Conservation (phyloP, 2,888 invertebrate species). For the Hypercompe scribonia region DNA sequence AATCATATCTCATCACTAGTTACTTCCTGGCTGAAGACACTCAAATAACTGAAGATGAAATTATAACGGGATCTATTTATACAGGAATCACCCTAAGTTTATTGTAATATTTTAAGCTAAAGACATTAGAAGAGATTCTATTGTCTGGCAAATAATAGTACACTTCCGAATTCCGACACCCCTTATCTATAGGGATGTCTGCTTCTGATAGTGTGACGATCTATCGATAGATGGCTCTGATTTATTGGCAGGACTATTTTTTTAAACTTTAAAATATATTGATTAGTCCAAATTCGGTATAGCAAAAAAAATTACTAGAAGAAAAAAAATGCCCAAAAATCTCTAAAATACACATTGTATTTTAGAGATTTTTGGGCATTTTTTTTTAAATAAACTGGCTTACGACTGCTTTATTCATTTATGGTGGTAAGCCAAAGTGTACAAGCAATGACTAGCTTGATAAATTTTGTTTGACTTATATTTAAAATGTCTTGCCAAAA, state of each 20-base stretch:
- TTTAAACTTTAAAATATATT: background rate
- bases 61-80: slow-evolving; percentile 72
- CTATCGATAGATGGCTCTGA: slow-evolving; percentile 68
- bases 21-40: slow-evolving; percentile 77
- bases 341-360: too few species aligned
- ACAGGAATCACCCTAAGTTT: slow-evolving; percentile 72
- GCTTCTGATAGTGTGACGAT: slow-evolving; percentile 56
- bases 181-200: slow-evolving; percentile 60
- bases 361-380: too few species aligned
- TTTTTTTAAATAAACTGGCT: background rate
- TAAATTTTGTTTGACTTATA: background rate
- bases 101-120: slow-evolving; percentile 71
- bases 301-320: background rate
- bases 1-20: slow-evolving; percentile 39
- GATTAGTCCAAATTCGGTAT: background rate
- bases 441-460: background rate
- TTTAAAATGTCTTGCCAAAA: background rate
- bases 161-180: slow-evolving; percentile 68
- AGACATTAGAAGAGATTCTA: slow-evolving; percentile 72
- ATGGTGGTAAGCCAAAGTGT: background rate
- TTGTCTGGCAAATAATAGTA: slow-evolving; percentile 70
- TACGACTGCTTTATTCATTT: background rate
- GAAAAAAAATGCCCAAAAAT: too few species aligned
- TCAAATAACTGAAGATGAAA: slow-evolving; percentile 73
- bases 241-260: slow-evolving; percentile 11